These are phyloP conservation scores for Heliconius eleuchia DNA, from an alignment of 1,140 invertebrate genomes.

Conservation along the genomic window DNA sequence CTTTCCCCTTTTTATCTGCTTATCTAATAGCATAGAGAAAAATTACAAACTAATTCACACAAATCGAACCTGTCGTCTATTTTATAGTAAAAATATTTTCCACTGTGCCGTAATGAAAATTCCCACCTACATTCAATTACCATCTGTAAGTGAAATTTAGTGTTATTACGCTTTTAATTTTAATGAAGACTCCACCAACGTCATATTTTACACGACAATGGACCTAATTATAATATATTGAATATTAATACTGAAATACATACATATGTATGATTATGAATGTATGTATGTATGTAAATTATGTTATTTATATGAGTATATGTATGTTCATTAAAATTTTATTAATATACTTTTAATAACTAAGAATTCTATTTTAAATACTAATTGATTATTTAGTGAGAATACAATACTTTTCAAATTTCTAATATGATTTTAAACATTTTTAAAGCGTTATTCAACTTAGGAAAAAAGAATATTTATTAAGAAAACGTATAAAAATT, in stretches of 20 bases:
- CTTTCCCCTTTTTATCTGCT: too few relatives aligned
- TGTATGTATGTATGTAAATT: not conserved
- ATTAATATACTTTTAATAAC: too few relatives aligned
- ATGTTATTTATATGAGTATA: not conserved
- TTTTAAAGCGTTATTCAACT: too few relatives aligned
- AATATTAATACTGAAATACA: conserved; percentile 7
- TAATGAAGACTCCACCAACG: conserved; percentile 6
- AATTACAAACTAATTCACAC: too few relatives aligned
- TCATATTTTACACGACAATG: conserved; percentile 13
- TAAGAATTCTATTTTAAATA: too few relatives aligned
- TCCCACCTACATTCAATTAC: not conserved
- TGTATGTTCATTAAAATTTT: too few relatives aligned
- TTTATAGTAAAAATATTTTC: not conserved
- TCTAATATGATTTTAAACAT: too few relatives aligned
- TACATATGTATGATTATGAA: not conserved
- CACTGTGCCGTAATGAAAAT: not conserved
- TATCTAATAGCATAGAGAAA: too few relatives aligned
- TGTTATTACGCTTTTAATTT: conserved; percentile 14
- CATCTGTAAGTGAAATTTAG: conserved; percentile 12
- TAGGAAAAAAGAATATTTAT: too few relatives aligned
- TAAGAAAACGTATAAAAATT: too few relatives aligned
- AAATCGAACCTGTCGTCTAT: not conserved
- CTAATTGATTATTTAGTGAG: too few relatives aligned
- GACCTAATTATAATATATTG: conserved; percentile 12
- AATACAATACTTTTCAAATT: too few relatives aligned